Base-by-base conservation (phyloP, 2,888 invertebrate species). In the Apodemia hepburni region DNA sequence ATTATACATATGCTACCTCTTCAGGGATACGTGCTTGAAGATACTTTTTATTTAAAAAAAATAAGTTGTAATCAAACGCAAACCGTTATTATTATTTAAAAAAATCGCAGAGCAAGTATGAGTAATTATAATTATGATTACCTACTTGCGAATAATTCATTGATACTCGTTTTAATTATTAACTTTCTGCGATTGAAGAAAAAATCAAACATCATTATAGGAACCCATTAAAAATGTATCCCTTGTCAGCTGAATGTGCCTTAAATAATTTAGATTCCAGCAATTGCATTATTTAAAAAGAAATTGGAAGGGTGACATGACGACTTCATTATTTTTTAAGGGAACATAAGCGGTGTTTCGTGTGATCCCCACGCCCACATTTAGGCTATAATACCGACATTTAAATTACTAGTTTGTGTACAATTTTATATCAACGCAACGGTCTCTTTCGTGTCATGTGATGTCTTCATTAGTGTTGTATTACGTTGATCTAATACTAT, bases 391-490 rank as follows among this genome's bases (percentile, higher is more conserved):
- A 84, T 79, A 82, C 15, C 7, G 29, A 57, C 84, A 75, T 84
- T 69, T 69, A 82, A 87, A 87, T 84, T 85, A 75, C 62, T 64
- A 80, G 85, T 8, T 8, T 8, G 8, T 29, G 27, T 15, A 29
- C 57, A 57, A 27, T 57, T 57, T 57, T 57, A 57, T 29, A 57
- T 29, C n/a, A 29, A 7, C 57, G 27, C n/a, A 27, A 15, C 57
- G 29, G 57, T 57, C 29, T 57, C 15, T 29, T 22, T 29, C 27
- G 54, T 47, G 18, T n/a, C 45, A 18, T 33, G 75, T 72, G 79
- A 84, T 74, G 65, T 74, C 80, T 84, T 80, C 77, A 85, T 87
- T 81, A 83, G 78, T 80, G 78, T 84, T 87, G 84, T 71, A 82
- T 2, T 64, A 62, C 65, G 27, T 27, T 29, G 0, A 54, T 22